Conservation (phyloP, 2,888 invertebrate genomes). For the Prosapia bicincta region DNA sequence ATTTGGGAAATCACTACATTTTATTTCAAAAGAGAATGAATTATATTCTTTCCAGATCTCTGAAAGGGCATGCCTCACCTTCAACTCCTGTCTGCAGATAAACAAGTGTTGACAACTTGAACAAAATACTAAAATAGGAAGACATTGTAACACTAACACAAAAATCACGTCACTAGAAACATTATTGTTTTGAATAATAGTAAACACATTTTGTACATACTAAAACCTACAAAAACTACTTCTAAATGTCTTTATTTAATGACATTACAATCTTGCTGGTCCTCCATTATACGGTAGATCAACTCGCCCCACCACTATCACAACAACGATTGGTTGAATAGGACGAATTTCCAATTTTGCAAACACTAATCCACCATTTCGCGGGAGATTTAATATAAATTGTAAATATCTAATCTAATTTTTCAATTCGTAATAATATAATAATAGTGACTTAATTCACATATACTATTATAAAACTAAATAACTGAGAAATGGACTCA, state of each 20-base stretch:
- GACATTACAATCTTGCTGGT: not conserved
- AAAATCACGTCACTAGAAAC: slow-evolving; percentile 21
- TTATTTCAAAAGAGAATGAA: not conserved
- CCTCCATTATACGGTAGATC: not conserved
- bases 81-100: slow-evolving; percentile 21
- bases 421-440: too few species aligned
- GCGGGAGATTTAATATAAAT: not conserved
- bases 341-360: not conserved
- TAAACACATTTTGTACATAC: slow-evolving; percentile 14
- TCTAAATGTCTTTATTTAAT: not conserved
- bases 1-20: too few species aligned
- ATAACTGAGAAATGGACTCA: too few species aligned
- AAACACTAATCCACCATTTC: not conserved
- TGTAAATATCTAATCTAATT: too few species aligned
- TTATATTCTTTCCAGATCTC: not conserved
- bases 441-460: too few species aligned
- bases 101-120: slow-evolving; percentile 22
- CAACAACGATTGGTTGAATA: not conserved
- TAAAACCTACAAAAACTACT: not conserved
- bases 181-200: slow-evolving; percentile 4
- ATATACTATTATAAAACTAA: too few species aligned
- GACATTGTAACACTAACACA: slow-evolving; percentile 12
- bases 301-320: not conserved
- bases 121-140: slow-evolving; percentile 15
- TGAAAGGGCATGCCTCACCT: slow-evolving; percentile 13